A percentile compares a stretch with the other conserved stretches of the same genome.
Conservation (phyloP, 2,888 invertebrate genomes). For the Gasteruption jaculator region DNA sequence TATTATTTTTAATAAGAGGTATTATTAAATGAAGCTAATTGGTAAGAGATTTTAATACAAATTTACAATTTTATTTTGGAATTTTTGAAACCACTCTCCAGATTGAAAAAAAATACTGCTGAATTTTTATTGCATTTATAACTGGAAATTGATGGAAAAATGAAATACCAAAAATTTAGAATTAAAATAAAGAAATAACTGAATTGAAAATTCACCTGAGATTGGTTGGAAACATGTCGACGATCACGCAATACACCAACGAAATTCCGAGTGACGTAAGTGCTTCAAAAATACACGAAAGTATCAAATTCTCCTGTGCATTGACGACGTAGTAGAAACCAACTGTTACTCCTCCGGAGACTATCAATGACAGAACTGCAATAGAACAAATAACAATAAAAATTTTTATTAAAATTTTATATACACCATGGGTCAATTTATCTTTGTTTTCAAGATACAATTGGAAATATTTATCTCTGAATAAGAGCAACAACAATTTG, state of each 20-base stretch:
- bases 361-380: conserved; percentile 70
- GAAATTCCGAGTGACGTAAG: conserved; percentile 76
- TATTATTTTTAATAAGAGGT: no score
- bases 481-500: no score
- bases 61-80: no score
- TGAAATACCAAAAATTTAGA: no score
- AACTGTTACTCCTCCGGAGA: conserved; percentile 69
- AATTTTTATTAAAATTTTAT: neutral
- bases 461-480: no score
- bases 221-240: conserved; percentile 78
- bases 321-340: conserved; percentile 73
- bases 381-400: conserved; percentile 21
- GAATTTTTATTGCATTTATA: no score
- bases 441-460: neutral
- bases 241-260: conserved; percentile 75
- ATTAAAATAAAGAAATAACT: neutral
- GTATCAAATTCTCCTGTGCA: conserved; percentile 66
- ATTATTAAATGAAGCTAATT: no score
- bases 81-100: no score
- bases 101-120: no score
- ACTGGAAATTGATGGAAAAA: no score
- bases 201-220: conserved; percentile 59
- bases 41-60: no score
- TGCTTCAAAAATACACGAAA: conserved; percentile 77
- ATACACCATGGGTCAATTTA: neutral